Base-by-base conservation (phyloP, 2,113 vertebrate genomes). In the Spheniscus mendiculus region DNA sequence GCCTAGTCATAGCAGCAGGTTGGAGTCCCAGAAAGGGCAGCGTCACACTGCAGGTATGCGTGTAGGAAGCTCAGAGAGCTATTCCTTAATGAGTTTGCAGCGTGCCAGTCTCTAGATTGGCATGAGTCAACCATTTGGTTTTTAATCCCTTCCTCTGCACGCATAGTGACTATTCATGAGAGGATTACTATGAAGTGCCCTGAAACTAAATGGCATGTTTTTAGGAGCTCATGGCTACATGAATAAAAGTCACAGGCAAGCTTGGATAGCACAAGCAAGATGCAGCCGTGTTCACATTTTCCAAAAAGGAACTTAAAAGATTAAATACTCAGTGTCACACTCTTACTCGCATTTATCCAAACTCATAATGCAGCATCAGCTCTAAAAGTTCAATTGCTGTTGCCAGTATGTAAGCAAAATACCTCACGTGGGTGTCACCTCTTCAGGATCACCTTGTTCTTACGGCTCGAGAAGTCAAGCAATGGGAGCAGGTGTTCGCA, bases 91-190 rank as follows among this genome's bases (percentile, higher is more conserved):
- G 89, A 94, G 67, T 13, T 49, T 85, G 62, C 62, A 40, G 49
- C 12, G 1, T 80, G 58, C 87, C 87, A 52, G 59, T 62, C 74
- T 66, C 73, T 76, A 55, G 22, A 38, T 50, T 55, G 84, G 53
- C 50, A 22, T 73, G 84, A 96, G 84, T 61, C 83, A 94, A 65
- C 58, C 34, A 47, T 58, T 62, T 47, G 53, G 25, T 9, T 97
- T 96, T 90, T 88, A 93, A 91, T 93, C 70, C 91, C 74, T 91
- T 90, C 78, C 74, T 67, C 89, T 77, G 81, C 84, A 44, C 15
- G 25, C 52, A 69, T 76, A 94, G 74, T 90, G 87, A 63, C 87
- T 96, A 27, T 88, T 93, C 71, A 73, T 40, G 58, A 80, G 70
- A 80, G 73, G 62, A 96, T 94, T 88, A 70, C 71, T 44, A 15